Evolutionary conservation across 2,888 invertebrate species (phyloP).

Genomic region (Lasioglossum leucozonium): DNA sequence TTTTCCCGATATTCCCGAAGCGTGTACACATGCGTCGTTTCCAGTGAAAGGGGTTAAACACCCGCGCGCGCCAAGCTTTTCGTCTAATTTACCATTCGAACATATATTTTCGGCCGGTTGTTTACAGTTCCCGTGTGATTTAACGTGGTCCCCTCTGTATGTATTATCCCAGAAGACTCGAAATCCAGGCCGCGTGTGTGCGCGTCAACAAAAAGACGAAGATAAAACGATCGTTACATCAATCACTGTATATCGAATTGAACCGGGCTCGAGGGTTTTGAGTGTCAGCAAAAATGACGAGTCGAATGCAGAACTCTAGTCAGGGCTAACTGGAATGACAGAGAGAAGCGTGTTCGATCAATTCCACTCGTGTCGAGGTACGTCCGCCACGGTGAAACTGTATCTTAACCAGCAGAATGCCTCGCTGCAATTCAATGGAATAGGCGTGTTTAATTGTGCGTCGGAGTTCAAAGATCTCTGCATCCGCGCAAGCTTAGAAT

Average conservation of each 20-base stretch:
- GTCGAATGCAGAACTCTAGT: constrained; percentile 33
- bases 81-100: constrained; percentile 25
- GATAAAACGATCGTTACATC: constrained; percentile 35
- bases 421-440: neutral
- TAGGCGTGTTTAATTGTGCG: neutral
- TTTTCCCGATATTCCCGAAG: neutral
- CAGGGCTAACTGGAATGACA: constrained; percentile 26
- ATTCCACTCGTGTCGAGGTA: constrained; percentile 39
- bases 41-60: constrained; percentile 1
- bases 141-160: neutral
- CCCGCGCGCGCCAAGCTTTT: neutral
- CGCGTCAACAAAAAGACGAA: constrained; percentile 17
- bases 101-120: constrained; percentile 9
- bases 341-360: constrained; percentile 26
- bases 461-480: neutral
- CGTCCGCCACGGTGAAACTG: constrained; percentile 29
- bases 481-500: too few species aligned
- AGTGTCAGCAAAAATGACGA: constrained; percentile 62
- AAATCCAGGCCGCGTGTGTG: constrained; percentile 12
- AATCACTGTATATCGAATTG: constrained; percentile 36
- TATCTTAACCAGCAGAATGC: constrained; percentile 30
- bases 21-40: neutral
- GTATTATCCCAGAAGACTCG: constrained; percentile 2
- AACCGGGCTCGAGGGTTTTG: constrained; percentile 33
- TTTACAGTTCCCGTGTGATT: constrained; percentile 24